phyloP scores from a whole-genome alignment of 2,113 vertebrate species.

The Sinocyclocheilus rhinocerous region DNA sequence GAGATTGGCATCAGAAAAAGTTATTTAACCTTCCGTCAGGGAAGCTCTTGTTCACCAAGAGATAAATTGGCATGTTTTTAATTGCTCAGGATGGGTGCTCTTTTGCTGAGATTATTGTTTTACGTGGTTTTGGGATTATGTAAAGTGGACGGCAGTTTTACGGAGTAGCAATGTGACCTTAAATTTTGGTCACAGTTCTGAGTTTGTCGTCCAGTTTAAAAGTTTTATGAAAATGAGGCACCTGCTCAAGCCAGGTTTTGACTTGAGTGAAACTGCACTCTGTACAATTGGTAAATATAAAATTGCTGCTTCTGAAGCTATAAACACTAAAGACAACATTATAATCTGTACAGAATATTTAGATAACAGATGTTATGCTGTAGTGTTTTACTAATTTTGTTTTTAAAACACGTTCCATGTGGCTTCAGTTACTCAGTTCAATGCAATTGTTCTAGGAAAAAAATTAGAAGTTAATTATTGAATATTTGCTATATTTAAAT shows the following conservation, averaged over 20 bases:
- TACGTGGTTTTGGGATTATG: constrained; percentile 2
- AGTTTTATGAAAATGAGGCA: background rate
- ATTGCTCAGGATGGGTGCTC: constrained; percentile 32
- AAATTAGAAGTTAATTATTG: background rate
- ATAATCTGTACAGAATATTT: background rate
- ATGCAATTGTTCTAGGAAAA: background rate
- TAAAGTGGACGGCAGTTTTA: constrained; percentile 14
- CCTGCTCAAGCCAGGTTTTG: background rate
- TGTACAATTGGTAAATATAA: background rate
- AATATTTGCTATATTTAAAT: background rate
- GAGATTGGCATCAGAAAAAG: constrained; percentile 38
- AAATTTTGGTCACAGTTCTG: background rate
- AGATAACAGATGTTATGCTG: background rate
- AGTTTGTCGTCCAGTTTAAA: constrained; percentile 12
- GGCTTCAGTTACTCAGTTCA: background rate
- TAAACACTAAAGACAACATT: background rate
- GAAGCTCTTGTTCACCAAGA: constrained; percentile 14
- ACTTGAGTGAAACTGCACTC: background rate
- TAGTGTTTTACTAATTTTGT: background rate
- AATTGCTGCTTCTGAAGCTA: background rate
- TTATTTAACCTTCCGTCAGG: constrained; percentile 25
- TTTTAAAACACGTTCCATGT: background rate
- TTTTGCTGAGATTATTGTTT: background rate
- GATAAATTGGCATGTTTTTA: constrained; percentile 38
- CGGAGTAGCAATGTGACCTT: background rate